Evolutionary conservation across 23 tunicate species (phyloP).

Genomic region (Ascidia mentula): DNA sequence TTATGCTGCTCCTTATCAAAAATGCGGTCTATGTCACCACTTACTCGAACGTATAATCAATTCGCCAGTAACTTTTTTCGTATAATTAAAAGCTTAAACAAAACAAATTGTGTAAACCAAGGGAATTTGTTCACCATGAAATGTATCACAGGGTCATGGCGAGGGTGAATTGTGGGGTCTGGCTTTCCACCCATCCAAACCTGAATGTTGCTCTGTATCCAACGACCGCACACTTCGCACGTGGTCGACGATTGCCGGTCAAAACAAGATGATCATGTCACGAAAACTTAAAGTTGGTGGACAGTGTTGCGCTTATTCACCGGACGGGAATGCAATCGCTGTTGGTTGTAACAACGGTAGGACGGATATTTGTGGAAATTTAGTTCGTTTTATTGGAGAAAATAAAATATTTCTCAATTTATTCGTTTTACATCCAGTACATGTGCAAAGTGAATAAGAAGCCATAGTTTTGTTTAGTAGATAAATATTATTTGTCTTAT

Average conservation of each 20-base stretch:
- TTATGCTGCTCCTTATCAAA: no score
- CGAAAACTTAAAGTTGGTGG: conserved; percentile 72
- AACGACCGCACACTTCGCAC: conserved; percentile 76
- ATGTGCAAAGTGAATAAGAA: no score
- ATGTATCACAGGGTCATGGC: conserved; percentile 78
- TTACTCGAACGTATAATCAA: no score
- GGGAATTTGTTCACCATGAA: no score
- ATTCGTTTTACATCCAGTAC: neutral
- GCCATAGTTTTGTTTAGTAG: no score
- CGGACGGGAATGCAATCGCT: conserved; percentile 94
- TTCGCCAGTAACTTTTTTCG: no score
- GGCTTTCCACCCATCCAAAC: conserved; percentile 77
- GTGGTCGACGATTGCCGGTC: conserved; percentile 46
- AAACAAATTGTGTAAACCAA: no score
- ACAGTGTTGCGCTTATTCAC: conserved; percentile 89
- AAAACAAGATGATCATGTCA: conserved; percentile 29
- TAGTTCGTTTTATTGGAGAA: neutral
- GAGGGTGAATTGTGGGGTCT: conserved; percentile 98
- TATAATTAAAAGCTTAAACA: no score
- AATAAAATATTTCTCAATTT: neutral
- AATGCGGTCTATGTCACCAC: no score
- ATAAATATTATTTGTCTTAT: no score
- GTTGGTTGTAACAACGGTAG: conserved; percentile 91
- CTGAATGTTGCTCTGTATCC: conserved; percentile 72
- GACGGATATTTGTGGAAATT: neutral